Evolutionary conservation across 2,113 vertebrate genomes (phyloP).

Genomic region (Lipotes vexillifer): DNA sequence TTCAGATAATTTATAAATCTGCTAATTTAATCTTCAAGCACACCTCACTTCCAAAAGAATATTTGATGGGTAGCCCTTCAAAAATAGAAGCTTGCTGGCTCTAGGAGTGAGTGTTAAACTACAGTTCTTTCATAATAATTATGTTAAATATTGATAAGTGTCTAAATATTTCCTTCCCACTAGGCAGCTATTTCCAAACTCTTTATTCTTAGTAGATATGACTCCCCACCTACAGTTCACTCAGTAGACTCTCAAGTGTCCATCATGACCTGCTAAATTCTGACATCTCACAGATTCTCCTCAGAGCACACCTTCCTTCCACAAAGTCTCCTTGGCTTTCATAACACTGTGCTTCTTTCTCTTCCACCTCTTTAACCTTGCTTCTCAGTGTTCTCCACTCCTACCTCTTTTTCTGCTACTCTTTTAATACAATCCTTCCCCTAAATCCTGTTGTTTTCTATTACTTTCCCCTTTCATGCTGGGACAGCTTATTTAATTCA

Average conservation of each 20-base stretch:
- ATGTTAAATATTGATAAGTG: neutral
- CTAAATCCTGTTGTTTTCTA: neutral
- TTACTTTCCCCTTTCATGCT: neutral
- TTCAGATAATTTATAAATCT: neutral
- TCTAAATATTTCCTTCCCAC: neutral
- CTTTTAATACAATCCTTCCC: neutral
- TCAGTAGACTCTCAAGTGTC: neutral
- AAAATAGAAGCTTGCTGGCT: neutral
- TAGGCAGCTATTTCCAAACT: neutral
- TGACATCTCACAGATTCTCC: neutral
- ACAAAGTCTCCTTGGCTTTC: neutral
- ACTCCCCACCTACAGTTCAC: neutral
- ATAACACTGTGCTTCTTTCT: neutral
- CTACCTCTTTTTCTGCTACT: neutral
- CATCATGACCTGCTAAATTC: neutral
- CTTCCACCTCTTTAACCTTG: neutral
- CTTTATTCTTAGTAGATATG: neutral
- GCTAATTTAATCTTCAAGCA: neutral
- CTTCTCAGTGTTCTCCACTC: neutral
- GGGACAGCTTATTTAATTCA: neutral
- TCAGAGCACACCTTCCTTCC: neutral
- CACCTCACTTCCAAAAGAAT: neutral
- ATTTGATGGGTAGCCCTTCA: neutral
- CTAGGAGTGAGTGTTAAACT: neutral
- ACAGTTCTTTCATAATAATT: neutral